These are phyloP conservation scores for Diachrysia chrysitis DNA, from an alignment of 2,888 invertebrate species.

Conservation along the genomic window DNA sequence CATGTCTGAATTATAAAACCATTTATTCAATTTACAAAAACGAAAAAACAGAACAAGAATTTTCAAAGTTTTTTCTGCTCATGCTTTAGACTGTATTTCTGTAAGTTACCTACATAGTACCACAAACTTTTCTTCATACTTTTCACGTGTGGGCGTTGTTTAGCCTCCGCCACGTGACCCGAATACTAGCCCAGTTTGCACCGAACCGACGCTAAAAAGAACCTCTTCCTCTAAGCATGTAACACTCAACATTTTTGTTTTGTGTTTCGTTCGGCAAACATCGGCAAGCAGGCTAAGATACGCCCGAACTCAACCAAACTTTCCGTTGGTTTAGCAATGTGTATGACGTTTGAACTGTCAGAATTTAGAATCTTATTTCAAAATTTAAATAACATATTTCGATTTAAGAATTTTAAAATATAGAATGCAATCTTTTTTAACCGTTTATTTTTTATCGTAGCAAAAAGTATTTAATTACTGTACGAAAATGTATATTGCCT, in stretches of 20 bases:
- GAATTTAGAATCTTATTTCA: background rate
- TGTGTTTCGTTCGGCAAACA: conserved; percentile 12
- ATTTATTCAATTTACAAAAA: no score
- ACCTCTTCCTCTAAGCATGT: conserved; percentile 29
- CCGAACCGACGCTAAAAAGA: conserved; percentile 31
- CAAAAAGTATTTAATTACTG: background rate
- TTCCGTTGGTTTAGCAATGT: conserved; percentile 32
- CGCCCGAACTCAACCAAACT: conserved; percentile 22
- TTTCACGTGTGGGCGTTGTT: conserved; percentile 58
- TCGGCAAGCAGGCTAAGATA: conserved; percentile 17
- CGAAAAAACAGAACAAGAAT: no score
- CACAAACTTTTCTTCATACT: conserved; percentile 48
- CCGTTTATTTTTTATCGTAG: no score
- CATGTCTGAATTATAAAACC: no score
- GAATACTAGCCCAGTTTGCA: conserved; percentile 44
- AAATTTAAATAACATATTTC: background rate
- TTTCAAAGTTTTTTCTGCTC: no score
- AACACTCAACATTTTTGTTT: conserved; percentile 43
- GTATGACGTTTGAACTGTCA: background rate
- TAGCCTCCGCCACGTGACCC: conserved; percentile 56
- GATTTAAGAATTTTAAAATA: background rate
- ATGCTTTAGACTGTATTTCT: conserved; percentile 29
- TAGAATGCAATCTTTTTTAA: no score
- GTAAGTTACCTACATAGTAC: background rate
- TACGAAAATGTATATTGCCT: background rate